These are phyloP conservation scores for Psophia crepitans DNA, from an alignment of 2,113 vertebrate genomes.

Conservation along the genomic window DNA sequence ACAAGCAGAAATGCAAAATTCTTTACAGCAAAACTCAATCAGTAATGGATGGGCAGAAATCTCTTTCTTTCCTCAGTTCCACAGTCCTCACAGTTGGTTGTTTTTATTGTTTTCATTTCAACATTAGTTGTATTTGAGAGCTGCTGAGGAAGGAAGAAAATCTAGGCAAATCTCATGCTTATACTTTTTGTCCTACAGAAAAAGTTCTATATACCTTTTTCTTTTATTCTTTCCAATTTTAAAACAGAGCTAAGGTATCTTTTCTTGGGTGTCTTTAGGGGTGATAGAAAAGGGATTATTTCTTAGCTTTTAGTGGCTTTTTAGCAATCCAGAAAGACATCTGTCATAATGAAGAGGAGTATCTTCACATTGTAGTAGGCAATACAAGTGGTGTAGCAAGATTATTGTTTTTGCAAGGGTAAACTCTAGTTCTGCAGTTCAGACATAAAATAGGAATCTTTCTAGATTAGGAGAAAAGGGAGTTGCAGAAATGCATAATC, in stretches of 20 bases:
- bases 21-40: not conserved
- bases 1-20: not conserved
- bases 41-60: not conserved
- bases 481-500: not conserved
- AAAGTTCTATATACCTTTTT: not conserved
- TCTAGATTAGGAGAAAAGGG: not conserved
- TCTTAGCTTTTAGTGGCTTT: not conserved
- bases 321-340: not conserved
- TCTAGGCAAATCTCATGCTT: not conserved
- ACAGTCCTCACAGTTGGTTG: not conserved
- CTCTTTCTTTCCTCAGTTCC: not conserved
- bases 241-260: not conserved
- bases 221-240: not conserved
- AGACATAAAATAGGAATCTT: not conserved
- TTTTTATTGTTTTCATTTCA: conserved; percentile 10
- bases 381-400: not conserved
- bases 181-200: not conserved
- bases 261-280: not conserved
- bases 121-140: not conserved
- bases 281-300: not conserved
- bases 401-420: not conserved
- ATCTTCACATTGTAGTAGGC: not conserved
- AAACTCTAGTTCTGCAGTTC: not conserved
- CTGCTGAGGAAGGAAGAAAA: not conserved
- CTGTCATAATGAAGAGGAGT: not conserved